These are phyloP conservation scores for Platysternon megacephalum DNA, from an alignment of 2,113 vertebrate species.

Conservation along the genomic window DNA sequence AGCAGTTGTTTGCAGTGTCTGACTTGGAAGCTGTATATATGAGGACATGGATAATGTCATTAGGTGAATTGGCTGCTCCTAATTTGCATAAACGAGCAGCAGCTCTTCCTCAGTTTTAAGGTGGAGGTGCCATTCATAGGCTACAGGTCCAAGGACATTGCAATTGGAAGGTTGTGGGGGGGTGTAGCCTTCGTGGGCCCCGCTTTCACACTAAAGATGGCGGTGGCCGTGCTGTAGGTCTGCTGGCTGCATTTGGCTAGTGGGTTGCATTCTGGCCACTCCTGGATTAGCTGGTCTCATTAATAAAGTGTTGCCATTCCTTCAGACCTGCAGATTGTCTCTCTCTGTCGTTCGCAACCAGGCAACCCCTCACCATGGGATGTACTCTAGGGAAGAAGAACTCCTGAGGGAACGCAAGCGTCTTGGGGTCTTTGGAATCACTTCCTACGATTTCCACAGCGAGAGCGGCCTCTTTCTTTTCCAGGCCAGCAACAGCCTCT, in stretches of 20 bases:
- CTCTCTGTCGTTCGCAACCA: slow-evolving; percentile 46
- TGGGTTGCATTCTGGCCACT: neutral
- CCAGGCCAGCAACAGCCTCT: slow-evolving; percentile 98
- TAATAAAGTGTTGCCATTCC: neutral
- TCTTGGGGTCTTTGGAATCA: slow-evolving; percentile 95
- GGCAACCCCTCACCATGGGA: slow-evolving; percentile 95
- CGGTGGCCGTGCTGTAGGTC: neutral
- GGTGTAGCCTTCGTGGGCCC: neutral
- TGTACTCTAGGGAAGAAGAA: slow-evolving; percentile 96
- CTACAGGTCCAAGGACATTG: neutral
- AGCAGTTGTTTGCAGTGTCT: slow-evolving; percentile 64
- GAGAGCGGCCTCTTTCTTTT: slow-evolving; percentile 96
- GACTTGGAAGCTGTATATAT: slow-evolving; percentile 71
- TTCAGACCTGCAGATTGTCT: neutral
- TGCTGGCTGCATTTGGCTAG: neutral
- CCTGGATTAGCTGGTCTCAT: neutral
- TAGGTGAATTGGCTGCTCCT: slow-evolving; percentile 68
- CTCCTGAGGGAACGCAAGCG: slow-evolving; percentile 94
- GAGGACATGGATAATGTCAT: slow-evolving; percentile 55
- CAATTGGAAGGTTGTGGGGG: neutral
- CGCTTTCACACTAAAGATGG: neutral
- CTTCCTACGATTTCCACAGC: slow-evolving; percentile 95
- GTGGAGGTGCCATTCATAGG: neutral
- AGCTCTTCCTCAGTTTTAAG: neutral
- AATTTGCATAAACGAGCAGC: slow-evolving; percentile 63